These are phyloP conservation scores for Ovibos moschatus DNA, from an alignment of 2,113 vertebrate genomes.

Conservation along the genomic window DNA sequence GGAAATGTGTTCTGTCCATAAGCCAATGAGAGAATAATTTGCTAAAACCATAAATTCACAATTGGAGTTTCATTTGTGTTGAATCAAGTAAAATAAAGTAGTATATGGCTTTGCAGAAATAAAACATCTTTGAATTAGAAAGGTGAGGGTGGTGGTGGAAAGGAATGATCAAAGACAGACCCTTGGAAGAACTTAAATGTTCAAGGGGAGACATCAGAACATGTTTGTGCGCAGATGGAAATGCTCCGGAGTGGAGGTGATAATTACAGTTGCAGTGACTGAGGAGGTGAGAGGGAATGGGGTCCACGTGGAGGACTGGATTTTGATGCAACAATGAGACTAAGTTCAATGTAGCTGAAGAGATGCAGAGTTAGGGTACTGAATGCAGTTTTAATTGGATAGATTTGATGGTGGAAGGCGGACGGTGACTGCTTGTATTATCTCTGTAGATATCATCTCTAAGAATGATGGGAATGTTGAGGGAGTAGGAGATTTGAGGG, in stretches of 20 bases:
- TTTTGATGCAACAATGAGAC: not conserved
- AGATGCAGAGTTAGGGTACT: not conserved
- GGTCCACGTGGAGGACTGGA: not conserved
- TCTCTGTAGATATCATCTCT: not conserved
- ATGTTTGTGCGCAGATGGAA: not conserved
- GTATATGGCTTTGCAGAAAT: not conserved
- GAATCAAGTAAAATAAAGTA: not conserved
- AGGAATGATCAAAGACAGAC: not conserved
- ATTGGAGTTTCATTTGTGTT: not conserved
- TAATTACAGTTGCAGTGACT: not conserved
- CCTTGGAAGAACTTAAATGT: not conserved
- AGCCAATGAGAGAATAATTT: not conserved
- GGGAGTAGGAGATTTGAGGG: not conserved
- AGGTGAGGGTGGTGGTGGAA: not conserved
- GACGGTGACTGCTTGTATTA: not conserved
- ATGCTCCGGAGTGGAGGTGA: not conserved
- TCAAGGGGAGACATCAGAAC: not conserved
- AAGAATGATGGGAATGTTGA: not conserved
- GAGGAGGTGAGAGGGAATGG: not conserved
- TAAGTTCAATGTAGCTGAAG: not conserved
- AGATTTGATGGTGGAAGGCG: not conserved
- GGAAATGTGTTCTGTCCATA: not conserved
- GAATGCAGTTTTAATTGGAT: not conserved
- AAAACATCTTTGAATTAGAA: not conserved
- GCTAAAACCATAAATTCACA: not conserved